Evolutionary conservation across 2,888 invertebrate genomes (phyloP), one percentile per base, ranked within the genome.

Genomic region (Pachymerium ferrugineum): DNA sequence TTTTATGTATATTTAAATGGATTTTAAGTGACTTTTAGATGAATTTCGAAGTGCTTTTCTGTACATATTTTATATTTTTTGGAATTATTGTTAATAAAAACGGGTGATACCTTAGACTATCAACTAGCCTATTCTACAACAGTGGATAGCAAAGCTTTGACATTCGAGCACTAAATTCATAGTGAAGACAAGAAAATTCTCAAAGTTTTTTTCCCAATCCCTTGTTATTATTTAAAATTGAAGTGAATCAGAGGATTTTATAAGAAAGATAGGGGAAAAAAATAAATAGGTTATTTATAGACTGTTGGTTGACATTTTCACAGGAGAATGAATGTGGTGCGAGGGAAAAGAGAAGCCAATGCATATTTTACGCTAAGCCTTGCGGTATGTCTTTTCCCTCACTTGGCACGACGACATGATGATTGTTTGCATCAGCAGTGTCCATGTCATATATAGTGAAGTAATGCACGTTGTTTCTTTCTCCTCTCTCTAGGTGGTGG

Each of bases 161-260:
- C n/a, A n/a, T n/a, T n/a, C n/a, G n/a, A n/a, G n/a, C n/a, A n/a
- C n/a, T n/a, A n/a, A n/a, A n/a, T n/a, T n/a, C n/a, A n/a, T n/a
- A n/a, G n/a, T n/a, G n/a, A n/a, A n/a, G n/a, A n/a, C n/a, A n/a
- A n/a, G n/a, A n/a, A n/a, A n/a, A n/a, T n/a, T n/a, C n/a, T n/a
- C n/a, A n/a, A n/a, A n/a, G n/a, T n/a, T n/a, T n/a, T n/a, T n/a
- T n/a, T n/a, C n/a, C n/a, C n/a, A n/a, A n/a, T n/a, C n/a, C n/a
- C n/a, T n/a, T n/a, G n/a, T 62, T 62, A 62, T 62, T 62, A 62
- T 62, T 62, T 62, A 62, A 62, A 62, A 62, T 62, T 62, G 62
- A 62, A 62, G 62, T 62, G 62, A 62, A 22, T 62, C 62, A 62
- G 25, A 25, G 62, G 62, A 62, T 62, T 62, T 28, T 25, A 10